Base-by-base conservation (phyloP, 2,888 invertebrate genomes). In the Phragmatobia fuliginosa region DNA sequence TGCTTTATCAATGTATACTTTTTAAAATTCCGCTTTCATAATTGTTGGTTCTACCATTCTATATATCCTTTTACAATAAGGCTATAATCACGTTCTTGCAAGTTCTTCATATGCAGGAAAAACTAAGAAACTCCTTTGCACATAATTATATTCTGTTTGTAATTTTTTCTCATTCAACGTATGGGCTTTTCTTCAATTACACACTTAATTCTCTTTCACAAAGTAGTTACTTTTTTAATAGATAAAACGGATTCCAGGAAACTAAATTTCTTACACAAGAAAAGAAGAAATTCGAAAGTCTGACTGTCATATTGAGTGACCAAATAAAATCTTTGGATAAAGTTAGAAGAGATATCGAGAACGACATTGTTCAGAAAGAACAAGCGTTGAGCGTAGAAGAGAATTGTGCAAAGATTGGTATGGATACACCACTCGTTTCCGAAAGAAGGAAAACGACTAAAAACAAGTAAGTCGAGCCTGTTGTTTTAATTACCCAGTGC, bases 371-470 rank as follows among this genome's bases (percentile, higher is more conserved):
- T 0, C 85, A 85, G 56, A 95, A 95, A 76, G 78, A 89, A 61
- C 82, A 88, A 70, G 86, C 94, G 0, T 81, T 95, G 5, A 77
- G 79, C 1, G 77, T 92, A 11, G 94, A 94, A 41, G 90, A 93
- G 70, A 79, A 80, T 3, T 90, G 92, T 73, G 83, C 80, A 0
- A 85, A 79, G 60, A 82, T 86, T 3, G 77, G 81, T 28, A 14
- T 62, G 16, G 32, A 62, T 33, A 28, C 49, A 25, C 41, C 41
- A 25, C 62, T 49, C 32, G 18, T 25, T 1, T 25, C 31, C 4
- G 62, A 62, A n/a, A 7, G 21, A 28, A 79, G 75, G 21, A 88
- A 85, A 66, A 87, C 82, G 73, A 90, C 85, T 73, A 92, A 87
- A 73, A 91, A 85, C 80, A 87, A 84, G 89, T 88, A 70, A 52